Conservation (phyloP, 2,797 vertebrate genomes). For the Microctenopoma steveboyesi region DNA sequence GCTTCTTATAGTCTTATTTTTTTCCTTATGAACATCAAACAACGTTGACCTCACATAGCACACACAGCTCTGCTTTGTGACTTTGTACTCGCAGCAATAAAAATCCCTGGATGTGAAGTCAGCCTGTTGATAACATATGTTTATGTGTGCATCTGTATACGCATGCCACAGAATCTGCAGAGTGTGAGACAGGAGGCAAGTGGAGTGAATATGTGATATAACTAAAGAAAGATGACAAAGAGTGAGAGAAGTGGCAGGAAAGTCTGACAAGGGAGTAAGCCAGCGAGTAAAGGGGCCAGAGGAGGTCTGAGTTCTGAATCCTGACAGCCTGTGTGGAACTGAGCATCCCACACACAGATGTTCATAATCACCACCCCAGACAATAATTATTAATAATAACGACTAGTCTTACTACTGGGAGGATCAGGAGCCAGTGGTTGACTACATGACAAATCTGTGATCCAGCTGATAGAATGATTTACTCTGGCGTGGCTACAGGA, state of each 20-base stretch:
- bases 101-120: slow-evolving; percentile 46
- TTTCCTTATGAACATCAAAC: slow-evolving; percentile 24
- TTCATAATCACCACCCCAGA: slow-evolving; percentile 65
- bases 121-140: slow-evolving; percentile 49
- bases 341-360: slow-evolving; percentile 78
- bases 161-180: slow-evolving; percentile 10
- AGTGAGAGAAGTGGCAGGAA: slow-evolving; percentile 39
- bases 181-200: slow-evolving; percentile 15
- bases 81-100: slow-evolving; percentile 58
- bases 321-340: slow-evolving; percentile 56
- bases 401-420: slow-evolving; percentile 51
- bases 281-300: slow-evolving; percentile 37
- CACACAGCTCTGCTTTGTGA: slow-evolving; percentile 30
- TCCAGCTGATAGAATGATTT: slow-evolving; percentile 59
- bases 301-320: slow-evolving; percentile 58
- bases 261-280: slow-evolving; percentile 38
- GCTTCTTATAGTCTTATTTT: slow-evolving; percentile 30
- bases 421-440: slow-evolving; percentile 48
- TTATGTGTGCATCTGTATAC: slow-evolving; percentile 26
- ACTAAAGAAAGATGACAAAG: slow-evolving; percentile 57
- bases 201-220: slow-evolving; percentile 32
- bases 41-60: slow-evolving; percentile 40
- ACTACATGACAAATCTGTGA: slow-evolving; percentile 52
- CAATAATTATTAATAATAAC: slow-evolving; percentile 64
- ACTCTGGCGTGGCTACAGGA: slow-evolving; percentile 49